phyloP scores from a whole-genome alignment of 1,140 invertebrate species.

The Brachionus plicatilis region DNA sequence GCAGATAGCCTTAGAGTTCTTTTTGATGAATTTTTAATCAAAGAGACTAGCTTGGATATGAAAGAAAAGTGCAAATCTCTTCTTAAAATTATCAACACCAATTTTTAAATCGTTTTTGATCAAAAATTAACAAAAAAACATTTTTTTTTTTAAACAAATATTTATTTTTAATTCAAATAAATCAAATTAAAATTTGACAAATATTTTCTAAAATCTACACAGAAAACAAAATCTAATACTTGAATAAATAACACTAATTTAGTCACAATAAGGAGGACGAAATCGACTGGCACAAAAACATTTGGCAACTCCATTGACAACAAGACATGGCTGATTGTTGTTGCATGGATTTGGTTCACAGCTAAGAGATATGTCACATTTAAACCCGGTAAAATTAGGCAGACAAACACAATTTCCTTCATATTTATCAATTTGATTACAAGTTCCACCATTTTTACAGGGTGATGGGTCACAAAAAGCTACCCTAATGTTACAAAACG shows the following conservation, averaged over 20 bases:
- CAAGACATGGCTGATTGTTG: constrained; percentile 34
- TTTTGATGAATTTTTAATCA: neutral
- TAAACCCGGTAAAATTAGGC: constrained; percentile 22
- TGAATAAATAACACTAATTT: neutral
- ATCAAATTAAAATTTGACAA: neutral
- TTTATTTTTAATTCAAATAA: neutral
- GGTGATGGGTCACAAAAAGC: constrained; percentile 41
- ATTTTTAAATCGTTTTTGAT: neutral
- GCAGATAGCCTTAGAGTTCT: neutral
- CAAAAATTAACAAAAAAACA: neutral
- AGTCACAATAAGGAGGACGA: constrained; percentile 34
- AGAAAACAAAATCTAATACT: neutral
- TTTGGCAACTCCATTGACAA: neutral
- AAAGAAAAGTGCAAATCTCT: constrained; percentile 16
- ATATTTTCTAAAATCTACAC: neutral
- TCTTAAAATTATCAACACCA: neutral
- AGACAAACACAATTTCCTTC: constrained; percentile 2
- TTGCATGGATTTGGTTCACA: constrained; percentile 30
- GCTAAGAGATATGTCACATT: constrained; percentile 30
- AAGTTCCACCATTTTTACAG: constrained; percentile 44
- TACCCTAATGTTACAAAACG: constrained; percentile 43
- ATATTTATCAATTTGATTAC: constrained; percentile 15
- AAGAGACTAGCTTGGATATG: constrained; percentile 21
- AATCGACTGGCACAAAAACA: constrained; percentile 22
- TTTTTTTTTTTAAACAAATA: neutral